Evolutionary conservation across 2,113 vertebrate species (phyloP), one percentile per base, ranked within the genome.

Genomic region (Abramis brama): DNA sequence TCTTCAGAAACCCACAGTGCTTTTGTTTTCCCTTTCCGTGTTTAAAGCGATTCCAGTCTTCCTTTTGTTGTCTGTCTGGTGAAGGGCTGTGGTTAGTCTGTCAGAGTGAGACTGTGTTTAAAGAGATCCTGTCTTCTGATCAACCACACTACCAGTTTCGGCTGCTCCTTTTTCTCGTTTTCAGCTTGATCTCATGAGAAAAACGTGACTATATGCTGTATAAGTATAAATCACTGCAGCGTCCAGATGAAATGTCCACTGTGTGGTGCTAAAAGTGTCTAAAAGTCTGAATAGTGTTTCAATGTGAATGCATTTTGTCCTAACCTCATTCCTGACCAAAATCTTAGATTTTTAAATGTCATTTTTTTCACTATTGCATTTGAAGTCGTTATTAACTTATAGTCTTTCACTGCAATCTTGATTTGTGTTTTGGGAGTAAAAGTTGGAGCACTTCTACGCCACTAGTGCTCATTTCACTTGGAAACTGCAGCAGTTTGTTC

Each of bases 61-160:
- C 11, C 71, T n/a, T 47, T 75, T 47, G 73, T 75, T 50, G 73
- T 50, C 73, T 75, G 43, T 75, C 73, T 75, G 3, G 43, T 75
- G 73, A 45, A 75, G 73, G 43, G 43, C 43, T 75, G 73, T 47
- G 73, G 73, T 75, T 50, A 75, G 71, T 47, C 71, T 74, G 43
- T 50, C 73, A 50, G 73, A 75, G 43, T 25, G n/a, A 75, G n/a
- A 25, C 23, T 27, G 43, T 50, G 43, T 75, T 75, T 50, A 75
- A 75, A 45, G n/a, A n/a, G n/a, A 12, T 25, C 12, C 43, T 75
- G n/a, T 75, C 73, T 27, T 75, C 43, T 50, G 73, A 50, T 43
- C 10, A n/a, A 47, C 6, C n/a, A 45, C 39, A 47, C 43, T 75
- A 27, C 73, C 43, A 27, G 47, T 75, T 75, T 50, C 25, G 71